Evolutionary conservation across 2,888 invertebrate genomes (phyloP).

Genomic region (Drosophila hamatofila): DNA sequence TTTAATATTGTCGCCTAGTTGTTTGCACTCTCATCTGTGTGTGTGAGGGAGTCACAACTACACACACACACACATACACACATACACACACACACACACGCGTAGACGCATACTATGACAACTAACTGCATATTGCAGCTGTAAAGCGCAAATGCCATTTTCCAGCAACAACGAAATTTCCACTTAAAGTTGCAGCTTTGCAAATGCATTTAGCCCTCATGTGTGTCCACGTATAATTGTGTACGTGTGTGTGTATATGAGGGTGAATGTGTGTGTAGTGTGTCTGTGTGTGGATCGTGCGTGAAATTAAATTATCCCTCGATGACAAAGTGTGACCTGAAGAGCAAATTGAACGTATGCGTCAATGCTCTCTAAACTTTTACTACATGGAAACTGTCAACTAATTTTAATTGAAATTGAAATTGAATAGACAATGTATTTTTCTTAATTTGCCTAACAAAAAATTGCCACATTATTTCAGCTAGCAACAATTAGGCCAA

Average conservation of each 20-base stretch:
- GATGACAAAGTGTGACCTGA: constrained; percentile 18
- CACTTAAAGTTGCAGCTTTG: constrained; percentile 53
- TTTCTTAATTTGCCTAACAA: neutral
- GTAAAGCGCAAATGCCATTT: constrained; percentile 57
- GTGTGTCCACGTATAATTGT: constrained; percentile 12
- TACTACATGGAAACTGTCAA: neutral
- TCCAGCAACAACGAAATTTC: constrained; percentile 27
- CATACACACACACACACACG: neutral
- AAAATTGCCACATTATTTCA: neutral
- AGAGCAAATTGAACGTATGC: constrained; percentile 14
- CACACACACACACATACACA: neutral
- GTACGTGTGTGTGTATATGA: neutral
- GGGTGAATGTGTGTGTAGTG: neutral
- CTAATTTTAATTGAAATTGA: constrained; percentile 12
- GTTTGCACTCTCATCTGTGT: neutral
- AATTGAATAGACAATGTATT: constrained; percentile 18
- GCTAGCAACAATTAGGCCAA: constrained; percentile 7
- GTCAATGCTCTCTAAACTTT: neutral
- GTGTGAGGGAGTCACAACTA: neutral
- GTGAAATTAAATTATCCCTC: constrained; percentile 13
- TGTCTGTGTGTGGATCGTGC: constrained; percentile 9
- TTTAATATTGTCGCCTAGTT: neutral
- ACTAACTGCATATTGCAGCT: constrained; percentile 49
- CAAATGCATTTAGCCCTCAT: constrained; percentile 54
- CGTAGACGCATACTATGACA: constrained; percentile 11